Percentiles rank a stretch among this genome's conserved stretches.
Evolutionary conservation across 2,113 vertebrate genomes (phyloP).

Genomic region (Notarius quadriscutis): DNA sequence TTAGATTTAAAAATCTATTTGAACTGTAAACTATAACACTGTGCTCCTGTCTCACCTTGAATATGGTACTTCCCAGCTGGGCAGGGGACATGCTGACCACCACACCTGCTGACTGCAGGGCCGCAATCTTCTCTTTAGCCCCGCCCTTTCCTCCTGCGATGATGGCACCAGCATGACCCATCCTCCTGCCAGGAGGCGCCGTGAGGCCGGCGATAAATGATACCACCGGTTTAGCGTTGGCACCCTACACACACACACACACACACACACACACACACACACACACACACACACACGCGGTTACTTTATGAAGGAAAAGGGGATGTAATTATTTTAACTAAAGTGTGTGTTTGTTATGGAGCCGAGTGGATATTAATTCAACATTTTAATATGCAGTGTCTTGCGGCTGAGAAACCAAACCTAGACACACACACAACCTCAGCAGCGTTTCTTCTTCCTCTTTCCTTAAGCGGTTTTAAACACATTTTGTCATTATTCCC

Average conservation of each 20-base stretch:
- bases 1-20: no score
- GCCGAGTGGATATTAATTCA: background rate
- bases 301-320: background rate
- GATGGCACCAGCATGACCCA: constrained; percentile 97
- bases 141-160: constrained; percentile 97
- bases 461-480: background rate
- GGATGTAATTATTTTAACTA: background rate
- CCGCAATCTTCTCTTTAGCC: constrained; percentile 96
- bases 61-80: constrained; percentile 93
- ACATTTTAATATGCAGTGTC: background rate
- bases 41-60: constrained; percentile 80
- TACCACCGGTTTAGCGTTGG: constrained; percentile 90
- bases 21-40: no score
- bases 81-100: constrained; percentile 98
- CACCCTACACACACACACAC: constrained; percentile 73
- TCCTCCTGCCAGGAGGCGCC: constrained; percentile 90
- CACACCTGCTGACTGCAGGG: constrained; percentile 91
- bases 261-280: constrained; percentile 18
- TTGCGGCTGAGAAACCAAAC: background rate
- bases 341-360: background rate
- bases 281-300: constrained; percentile 4
- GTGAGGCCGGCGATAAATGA: constrained; percentile 98
- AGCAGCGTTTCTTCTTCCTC: background rate
- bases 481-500: background rate
- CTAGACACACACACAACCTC: background rate